These are phyloP conservation scores for Pedicia rivosa DNA, from an alignment of 2,888 invertebrate species.

Conservation along the genomic window DNA sequence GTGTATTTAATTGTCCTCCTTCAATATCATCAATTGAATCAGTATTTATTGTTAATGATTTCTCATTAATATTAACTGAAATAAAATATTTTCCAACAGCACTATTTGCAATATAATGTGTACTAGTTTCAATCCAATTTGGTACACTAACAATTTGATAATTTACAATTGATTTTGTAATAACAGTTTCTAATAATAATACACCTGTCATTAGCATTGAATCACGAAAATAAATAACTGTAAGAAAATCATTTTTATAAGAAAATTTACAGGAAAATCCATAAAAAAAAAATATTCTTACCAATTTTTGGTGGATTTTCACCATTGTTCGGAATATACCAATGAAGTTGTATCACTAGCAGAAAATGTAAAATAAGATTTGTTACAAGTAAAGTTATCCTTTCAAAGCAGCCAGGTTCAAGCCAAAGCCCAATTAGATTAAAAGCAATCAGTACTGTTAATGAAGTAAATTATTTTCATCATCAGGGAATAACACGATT, in stretches of 20 bases:
- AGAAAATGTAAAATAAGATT: constrained; percentile 45
- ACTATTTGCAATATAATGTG: constrained; percentile 1
- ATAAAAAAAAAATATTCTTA: constrained; percentile 18
- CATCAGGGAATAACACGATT: too few relatives aligned
- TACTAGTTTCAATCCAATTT: constrained; percentile 10
- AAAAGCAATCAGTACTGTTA: too few relatives aligned
- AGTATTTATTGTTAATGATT: too few relatives aligned
- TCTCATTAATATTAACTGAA: background rate
- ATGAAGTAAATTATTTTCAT: too few relatives aligned
- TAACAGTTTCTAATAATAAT: constrained; percentile 11
- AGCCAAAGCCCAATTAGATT: too few relatives aligned
- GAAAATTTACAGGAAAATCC: background rate
- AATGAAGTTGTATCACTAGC: constrained; percentile 40
- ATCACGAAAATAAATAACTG: constrained; percentile 15
- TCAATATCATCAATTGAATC: background rate
- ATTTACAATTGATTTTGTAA: constrained; percentile 9
- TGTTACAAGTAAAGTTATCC: too few relatives aligned
- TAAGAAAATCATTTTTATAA: constrained; percentile 5
- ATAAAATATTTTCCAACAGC: background rate
- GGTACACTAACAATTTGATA: constrained; percentile 9
- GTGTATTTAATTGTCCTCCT: background rate
- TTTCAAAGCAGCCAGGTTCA: too few relatives aligned
- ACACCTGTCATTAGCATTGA: constrained; percentile 12
- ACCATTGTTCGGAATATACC: constrained; percentile 42
- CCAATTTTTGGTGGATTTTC: constrained; percentile 39